A percentile compares a stretch with the other conserved stretches of the same genome.
These are phyloP conservation scores for Ruditapes philippinarum DNA, from an alignment of 1,140 invertebrate species.

Conservation along the genomic window DNA sequence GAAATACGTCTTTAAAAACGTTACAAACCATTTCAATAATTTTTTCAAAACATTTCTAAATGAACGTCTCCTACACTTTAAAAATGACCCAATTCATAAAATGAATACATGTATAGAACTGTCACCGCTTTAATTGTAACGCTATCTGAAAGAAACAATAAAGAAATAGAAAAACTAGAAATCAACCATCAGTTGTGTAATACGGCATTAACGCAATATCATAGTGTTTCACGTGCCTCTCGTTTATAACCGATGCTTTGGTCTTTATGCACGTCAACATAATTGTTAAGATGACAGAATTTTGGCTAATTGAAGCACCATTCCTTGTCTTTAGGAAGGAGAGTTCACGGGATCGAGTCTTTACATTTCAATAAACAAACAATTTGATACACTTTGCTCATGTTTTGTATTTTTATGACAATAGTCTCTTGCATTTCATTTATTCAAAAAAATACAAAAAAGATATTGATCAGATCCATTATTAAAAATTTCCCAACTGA, in stretches of 20 bases:
- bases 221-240: background rate
- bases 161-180: too few relatives aligned
- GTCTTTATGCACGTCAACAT: background rate
- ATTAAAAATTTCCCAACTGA: constrained; percentile 13
- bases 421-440: constrained; percentile 19
- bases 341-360: background rate
- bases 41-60: too few relatives aligned
- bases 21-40: too few relatives aligned
- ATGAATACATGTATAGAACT: too few relatives aligned
- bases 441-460: background rate
- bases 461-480: constrained; percentile 24
- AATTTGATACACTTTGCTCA: background rate
- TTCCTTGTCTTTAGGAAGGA: background rate
- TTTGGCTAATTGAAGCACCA: background rate
- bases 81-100: too few relatives aligned
- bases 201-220: too few relatives aligned
- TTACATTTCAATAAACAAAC: background rate
- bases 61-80: too few relatives aligned
- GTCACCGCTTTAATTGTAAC: too few relatives aligned
- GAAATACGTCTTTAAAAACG: too few relatives aligned
- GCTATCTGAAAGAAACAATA: too few relatives aligned
- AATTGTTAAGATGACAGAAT: background rate
- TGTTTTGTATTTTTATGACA: background rate
- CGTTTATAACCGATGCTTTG: background rate
- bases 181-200: too few relatives aligned